Percentiles rank a stretch among this genome's conserved stretches.
These are phyloP conservation scores for Melieria omissa DNA, from an alignment of 2,888 invertebrate genomes.

Conservation along the genomic window DNA sequence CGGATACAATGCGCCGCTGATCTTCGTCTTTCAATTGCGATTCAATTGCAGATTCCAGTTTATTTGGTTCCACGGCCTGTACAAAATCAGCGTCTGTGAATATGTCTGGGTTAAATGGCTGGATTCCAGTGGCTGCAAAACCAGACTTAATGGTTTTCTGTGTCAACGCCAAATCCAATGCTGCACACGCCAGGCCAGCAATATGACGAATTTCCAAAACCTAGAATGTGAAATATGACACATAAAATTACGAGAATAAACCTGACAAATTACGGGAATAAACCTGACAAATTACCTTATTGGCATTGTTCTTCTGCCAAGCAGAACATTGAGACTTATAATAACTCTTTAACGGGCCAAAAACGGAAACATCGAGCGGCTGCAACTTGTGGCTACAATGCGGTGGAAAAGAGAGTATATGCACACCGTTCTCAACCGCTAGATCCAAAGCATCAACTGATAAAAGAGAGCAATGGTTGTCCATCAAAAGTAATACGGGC, in stretches of 20 bases:
- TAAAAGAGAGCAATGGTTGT: conserved; percentile 29
- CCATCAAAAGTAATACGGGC: conserved; percentile 25
- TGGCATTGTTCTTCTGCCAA: conserved; percentile 9
- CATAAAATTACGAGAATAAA: neutral
- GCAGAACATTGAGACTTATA: conserved; percentile 9
- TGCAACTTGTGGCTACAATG: too few species aligned
- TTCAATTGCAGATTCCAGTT: neutral
- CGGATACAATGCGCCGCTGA: too few species aligned
- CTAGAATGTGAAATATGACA: neutral
- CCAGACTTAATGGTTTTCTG: neutral
- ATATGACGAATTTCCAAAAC: conserved; percentile 8
- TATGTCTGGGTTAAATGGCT: neutral
- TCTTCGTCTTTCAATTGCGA: too few species aligned
- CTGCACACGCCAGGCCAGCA: neutral
- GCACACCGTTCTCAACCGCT: conserved; percentile 19
- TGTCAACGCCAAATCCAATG: conserved; percentile 12
- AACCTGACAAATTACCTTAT: neutral
- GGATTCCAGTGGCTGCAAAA: neutral
- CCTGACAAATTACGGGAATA: neutral
- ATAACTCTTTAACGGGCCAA: conserved; percentile 23
- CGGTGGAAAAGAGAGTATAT: conserved; percentile 32
- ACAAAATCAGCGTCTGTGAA: too few species aligned
- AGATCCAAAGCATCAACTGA: conserved; percentile 31
- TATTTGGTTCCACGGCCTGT: neutral
- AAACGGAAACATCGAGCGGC: conserved; percentile 35